Conservation (phyloP, 1,140 invertebrate genomes). For the Halyomorpha halys region DNA sequence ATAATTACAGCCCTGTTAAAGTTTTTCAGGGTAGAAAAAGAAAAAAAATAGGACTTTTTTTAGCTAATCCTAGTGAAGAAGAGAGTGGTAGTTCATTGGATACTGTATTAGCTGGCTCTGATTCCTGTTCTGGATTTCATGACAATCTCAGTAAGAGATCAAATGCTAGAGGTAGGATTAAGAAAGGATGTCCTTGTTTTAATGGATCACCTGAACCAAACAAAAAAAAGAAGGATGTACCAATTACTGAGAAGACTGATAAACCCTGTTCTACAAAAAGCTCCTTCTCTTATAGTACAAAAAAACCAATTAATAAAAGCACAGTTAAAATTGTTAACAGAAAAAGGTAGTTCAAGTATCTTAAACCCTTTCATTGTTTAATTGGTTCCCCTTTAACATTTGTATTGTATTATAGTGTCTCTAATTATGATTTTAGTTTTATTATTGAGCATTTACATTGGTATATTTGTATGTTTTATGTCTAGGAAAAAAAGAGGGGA, state of each 20-base stretch:
- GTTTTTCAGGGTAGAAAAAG: slow-evolving; percentile 5
- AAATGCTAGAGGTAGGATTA: slow-evolving; percentile 42
- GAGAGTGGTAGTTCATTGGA: slow-evolving; percentile 25
- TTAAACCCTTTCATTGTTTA: slow-evolving; percentile 21
- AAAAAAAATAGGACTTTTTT: slow-evolving; percentile 7
- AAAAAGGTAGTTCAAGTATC: slow-evolving; percentile 18
- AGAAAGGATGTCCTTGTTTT: slow-evolving; percentile 44
- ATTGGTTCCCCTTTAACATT: no score
- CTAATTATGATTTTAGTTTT: no score
- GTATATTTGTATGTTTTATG: no score
- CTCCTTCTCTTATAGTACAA: slow-evolving; percentile 7
- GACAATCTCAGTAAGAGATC: slow-evolving; percentile 35
- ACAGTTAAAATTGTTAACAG: slow-evolving; percentile 14
- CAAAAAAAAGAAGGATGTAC: slow-evolving; percentile 18
- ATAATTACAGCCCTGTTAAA: neutral
- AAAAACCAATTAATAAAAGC: slow-evolving; percentile 8
- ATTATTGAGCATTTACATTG: no score
- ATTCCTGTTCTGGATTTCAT: neutral
- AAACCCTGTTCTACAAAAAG: slow-evolving; percentile 18
- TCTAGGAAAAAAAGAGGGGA: no score
- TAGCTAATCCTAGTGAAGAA: slow-evolving; percentile 15
- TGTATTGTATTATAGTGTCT: no score
- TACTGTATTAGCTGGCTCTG: slow-evolving; percentile 1
- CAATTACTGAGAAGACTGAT: slow-evolving; percentile 8
- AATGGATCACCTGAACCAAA: slow-evolving; percentile 33